A percentile compares a stretch with the other conserved stretches of the same genome.
Evolutionary conservation across 2,113 vertebrate species (phyloP).

Genomic region (Lepus europaeus): DNA sequence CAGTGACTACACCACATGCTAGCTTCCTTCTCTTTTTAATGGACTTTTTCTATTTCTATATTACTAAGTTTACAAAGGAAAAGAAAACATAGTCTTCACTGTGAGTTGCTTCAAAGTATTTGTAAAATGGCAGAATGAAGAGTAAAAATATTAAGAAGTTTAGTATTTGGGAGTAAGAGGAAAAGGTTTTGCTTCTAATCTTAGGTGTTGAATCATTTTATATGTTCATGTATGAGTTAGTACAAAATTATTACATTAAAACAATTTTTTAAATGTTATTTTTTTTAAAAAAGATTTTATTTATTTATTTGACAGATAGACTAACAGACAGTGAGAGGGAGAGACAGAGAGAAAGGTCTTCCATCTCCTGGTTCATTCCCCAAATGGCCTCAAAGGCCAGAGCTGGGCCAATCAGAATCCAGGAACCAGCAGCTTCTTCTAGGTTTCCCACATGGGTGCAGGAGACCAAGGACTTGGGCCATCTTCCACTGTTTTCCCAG

Average conservation of each 20-base stretch:
- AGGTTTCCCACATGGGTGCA: too few species aligned
- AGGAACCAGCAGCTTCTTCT: too few species aligned
- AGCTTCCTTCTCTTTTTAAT: conserved; percentile 42
- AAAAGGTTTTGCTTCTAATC: conserved; percentile 4
- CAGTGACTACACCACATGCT: neutral
- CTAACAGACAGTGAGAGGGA: too few species aligned
- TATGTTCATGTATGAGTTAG: neutral
- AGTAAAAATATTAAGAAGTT: neutral
- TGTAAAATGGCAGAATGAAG: neutral
- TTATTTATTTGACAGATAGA: too few species aligned
- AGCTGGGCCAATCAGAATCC: too few species aligned
- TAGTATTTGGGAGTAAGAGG: neutral
- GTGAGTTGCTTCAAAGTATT: conserved; percentile 27
- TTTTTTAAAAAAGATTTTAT: too few species aligned
- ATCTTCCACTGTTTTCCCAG: too few species aligned
- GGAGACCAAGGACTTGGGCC: too few species aligned
- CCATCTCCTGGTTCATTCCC: too few species aligned
- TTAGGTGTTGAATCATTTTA: neutral
- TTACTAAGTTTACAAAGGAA: conserved; percentile 42
- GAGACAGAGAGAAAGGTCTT: too few species aligned
- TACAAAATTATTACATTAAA: neutral
- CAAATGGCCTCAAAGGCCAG: too few species aligned
- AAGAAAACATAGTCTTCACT: conserved; percentile 4
- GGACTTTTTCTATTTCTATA: conserved; percentile 39
- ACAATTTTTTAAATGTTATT: too few species aligned